phyloP scores from a whole-genome alignment of 2,888 invertebrate genomes.

The Hyles lineata region DNA sequence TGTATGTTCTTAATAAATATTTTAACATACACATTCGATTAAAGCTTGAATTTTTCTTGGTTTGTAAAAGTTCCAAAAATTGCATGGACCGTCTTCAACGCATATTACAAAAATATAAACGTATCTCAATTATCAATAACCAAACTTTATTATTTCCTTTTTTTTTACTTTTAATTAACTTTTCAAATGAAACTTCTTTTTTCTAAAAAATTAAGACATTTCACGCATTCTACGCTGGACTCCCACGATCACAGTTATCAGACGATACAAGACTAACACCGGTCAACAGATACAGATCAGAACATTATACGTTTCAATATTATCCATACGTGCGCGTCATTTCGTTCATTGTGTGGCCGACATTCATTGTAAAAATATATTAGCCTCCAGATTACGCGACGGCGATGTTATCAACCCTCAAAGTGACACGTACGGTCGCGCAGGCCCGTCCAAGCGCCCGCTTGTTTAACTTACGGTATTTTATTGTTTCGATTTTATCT shows the following conservation, averaged over 20 bases:
- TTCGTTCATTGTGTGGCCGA: conserved; percentile 29
- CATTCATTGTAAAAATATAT: conserved; percentile 31
- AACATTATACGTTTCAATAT: conserved; percentile 25
- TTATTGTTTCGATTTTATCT: conserved; percentile 34
- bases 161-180: not conserved
- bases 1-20: no score
- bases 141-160: not conserved
- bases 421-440: conserved; percentile 32
- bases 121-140: not conserved
- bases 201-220: not conserved
- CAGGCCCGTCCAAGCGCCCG: conserved; percentile 34
- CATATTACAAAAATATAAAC: no score
- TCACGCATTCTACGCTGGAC: conserved; percentile 2
- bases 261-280: conserved; percentile 8
- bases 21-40: no score
- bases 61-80: no score
- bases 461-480: conserved; percentile 30
- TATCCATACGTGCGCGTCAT: conserved; percentile 40
- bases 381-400: conserved; percentile 40
- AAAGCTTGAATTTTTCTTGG: no score
- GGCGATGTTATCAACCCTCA: conserved; percentile 37
- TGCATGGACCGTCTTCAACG: no score
- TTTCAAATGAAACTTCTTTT: not conserved
- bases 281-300: conserved; percentile 20
- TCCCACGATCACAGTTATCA: conserved; percentile 18